Evolutionary conservation across 2,888 invertebrate genomes (phyloP).

Genomic region (Leptopilina myrica): DNA sequence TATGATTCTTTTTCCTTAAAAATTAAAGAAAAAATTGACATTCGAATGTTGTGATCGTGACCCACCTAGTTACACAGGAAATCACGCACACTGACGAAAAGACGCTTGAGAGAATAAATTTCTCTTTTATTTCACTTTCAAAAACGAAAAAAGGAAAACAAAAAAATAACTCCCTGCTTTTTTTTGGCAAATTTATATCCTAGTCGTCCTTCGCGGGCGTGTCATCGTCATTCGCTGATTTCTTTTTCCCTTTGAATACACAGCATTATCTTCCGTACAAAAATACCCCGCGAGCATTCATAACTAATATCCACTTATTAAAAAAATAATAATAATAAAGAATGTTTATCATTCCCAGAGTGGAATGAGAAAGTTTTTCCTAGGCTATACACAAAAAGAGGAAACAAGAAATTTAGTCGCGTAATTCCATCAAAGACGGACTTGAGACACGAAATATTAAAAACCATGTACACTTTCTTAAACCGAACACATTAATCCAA

Average conservation of each 20-base stretch:
- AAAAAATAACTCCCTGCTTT: not conserved
- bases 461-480: no score
- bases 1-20: not conserved
- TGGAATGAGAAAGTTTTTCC: not conserved
- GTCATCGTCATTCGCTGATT: conserved; percentile 10
- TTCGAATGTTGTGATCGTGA: not conserved
- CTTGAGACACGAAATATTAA: no score
- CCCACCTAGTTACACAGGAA: conserved; percentile 21
- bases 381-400: not conserved
- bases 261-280: not conserved
- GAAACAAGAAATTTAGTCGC: not conserved
- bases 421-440: not conserved
- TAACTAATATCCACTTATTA: not conserved
- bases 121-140: not conserved
- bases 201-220: conserved; percentile 9
- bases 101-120: no score
- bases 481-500: no score
- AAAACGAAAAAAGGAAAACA: not conserved
- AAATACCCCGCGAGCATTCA: not conserved
- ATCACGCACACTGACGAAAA: not conserved
- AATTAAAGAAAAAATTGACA: not conserved
- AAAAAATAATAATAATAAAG: no score
- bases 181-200: not conserved
- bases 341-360: not conserved
- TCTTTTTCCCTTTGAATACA: not conserved